A percentile compares a stretch with the other conserved stretches of the same genome.
Conservation (phyloP, 2,888 invertebrate species). For the Eristalinus aeneus region DNA sequence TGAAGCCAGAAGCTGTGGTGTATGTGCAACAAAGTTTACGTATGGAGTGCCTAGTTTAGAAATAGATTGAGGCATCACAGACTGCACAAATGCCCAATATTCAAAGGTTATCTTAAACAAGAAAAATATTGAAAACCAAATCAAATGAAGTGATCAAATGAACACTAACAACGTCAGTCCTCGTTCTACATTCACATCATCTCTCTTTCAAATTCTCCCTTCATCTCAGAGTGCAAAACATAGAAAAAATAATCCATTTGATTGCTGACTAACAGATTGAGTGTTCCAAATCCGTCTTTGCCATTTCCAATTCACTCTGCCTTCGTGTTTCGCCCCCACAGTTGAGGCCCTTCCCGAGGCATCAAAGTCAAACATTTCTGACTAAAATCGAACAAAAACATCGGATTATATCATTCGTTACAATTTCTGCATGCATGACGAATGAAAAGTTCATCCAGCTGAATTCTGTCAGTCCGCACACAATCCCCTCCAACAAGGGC, state of each 20-base stretch:
- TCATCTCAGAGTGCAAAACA: background rate
- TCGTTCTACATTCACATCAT: too few species aligned
- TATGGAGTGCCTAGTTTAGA: too few species aligned
- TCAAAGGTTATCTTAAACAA: too few species aligned
- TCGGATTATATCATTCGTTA: constrained; percentile 41
- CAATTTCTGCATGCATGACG: background rate
- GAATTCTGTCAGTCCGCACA: constrained; percentile 14
- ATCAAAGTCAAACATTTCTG: background rate
- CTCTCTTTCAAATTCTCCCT: background rate
- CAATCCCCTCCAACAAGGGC: background rate
- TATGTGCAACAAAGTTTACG: too few species aligned
- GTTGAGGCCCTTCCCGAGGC: too few species aligned
- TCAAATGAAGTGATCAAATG: too few species aligned
- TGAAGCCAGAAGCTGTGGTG: too few species aligned
- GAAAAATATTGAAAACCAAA: too few species aligned
- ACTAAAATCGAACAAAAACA: constrained; percentile 23
- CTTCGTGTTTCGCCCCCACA: background rate
- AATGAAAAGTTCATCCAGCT: background rate
- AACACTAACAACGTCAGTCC: too few species aligned
- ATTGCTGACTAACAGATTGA: background rate
- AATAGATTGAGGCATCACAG: too few species aligned
- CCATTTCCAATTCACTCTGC: background rate
- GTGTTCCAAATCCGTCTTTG: background rate
- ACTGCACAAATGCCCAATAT: too few species aligned
- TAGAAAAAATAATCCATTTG: background rate